These are phyloP conservation scores for Atherinomorus stipes DNA, from an alignment of 2,113 vertebrate genomes.

Conservation along the genomic window DNA sequence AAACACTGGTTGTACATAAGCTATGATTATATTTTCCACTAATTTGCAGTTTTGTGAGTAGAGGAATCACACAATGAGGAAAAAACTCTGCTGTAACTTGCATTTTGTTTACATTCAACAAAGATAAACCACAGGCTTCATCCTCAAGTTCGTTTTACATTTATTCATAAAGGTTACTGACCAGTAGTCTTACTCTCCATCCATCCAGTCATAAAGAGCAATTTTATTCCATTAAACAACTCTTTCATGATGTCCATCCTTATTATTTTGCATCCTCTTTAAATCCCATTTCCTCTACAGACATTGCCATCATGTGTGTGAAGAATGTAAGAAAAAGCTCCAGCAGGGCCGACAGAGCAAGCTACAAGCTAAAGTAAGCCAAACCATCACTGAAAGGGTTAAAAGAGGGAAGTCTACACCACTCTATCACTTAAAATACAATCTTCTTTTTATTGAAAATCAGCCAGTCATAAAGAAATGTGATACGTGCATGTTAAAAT, in stretches of 20 bases:
- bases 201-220: neutral
- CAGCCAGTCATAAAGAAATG: neutral
- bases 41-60: neutral
- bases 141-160: no score
- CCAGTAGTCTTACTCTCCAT: neutral
- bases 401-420: no score
- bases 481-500: neutral
- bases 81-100: neutral
- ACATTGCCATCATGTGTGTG: constrained; percentile 74
- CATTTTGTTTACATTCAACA: neutral
- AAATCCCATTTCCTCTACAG: constrained; percentile 40
- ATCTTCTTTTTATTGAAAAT: neutral
- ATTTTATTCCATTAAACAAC: neutral
- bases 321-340: constrained; percentile 74
- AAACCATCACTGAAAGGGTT: no score
- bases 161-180: no score
- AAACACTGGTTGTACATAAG: neutral
- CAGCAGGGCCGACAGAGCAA: constrained; percentile 34
- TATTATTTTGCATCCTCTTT: neutral
- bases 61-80: no score
- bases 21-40: neutral
- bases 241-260: neutral
- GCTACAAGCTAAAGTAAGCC: constrained; percentile 46
- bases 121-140: neutral
- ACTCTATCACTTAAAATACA: neutral